Base-by-base conservation (phyloP, 2,888 invertebrate genomes). In the Leucoma salicis region DNA sequence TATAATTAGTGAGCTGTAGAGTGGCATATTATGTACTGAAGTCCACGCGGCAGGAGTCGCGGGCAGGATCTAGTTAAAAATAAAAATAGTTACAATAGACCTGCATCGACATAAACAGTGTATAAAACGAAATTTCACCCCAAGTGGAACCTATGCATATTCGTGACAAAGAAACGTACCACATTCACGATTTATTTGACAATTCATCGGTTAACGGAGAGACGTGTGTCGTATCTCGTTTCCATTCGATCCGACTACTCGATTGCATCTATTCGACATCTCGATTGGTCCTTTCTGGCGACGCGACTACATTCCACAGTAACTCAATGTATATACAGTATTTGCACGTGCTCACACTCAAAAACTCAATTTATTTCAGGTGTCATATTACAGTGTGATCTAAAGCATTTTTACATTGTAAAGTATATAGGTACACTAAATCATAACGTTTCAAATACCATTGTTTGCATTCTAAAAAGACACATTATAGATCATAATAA, bases 201-300 rank as follows among this genome's bases (percentile, higher is more conserved):
- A 14, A 35, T 35, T 35, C 14, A 25, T 11, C 25, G 35, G 24
- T n/a, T 21, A 29, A 2, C 29, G 13, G 13, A 29, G 13, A 7
- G 6, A 11, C 6, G 29, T 29, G 8, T 53, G 50, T 54, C 53
- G 50, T 56, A 47, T 46, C 49, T 55, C 55, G 53, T 48, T 48
- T 53, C 62, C 53, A 62, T 70, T 66, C 60, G 63, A 66, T 62
- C 54, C 62, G 63, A 71, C 73, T 70, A 70, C 67, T 75, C 75
- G 72, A 77, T 76, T 72, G 70, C 64, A 67, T 70, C 69, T 54
- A 71, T 75, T 74, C 70, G 70, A 66, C 63, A 58, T 66, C 65
- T 70, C 69, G 69, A 70, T 72, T 72, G 68, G 63, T 49, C 56
- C 58, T 54, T 60, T 64, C 63, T 60, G 57, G 57, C 53, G 34